Evolutionary conservation across 2,888 invertebrate genomes (phyloP).

Genomic region (Toxonevra muliebris): DNA sequence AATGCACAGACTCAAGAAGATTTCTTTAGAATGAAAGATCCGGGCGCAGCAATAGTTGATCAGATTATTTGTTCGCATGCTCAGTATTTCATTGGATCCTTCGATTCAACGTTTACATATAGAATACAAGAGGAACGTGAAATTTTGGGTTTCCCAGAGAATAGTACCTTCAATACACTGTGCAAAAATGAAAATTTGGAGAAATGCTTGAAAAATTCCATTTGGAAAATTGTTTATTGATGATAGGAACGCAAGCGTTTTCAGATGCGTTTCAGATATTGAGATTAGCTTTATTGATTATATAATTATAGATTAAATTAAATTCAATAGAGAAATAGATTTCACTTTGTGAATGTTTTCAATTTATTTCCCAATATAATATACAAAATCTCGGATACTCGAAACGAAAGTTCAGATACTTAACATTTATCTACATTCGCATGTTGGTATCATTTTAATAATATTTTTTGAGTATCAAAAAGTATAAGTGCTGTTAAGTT

Average conservation of each 20-base stretch:
- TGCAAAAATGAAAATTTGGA: constrained; percentile 69
- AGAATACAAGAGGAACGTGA: constrained; percentile 98
- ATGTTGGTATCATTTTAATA: too few species aligned
- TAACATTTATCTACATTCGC: too few species aligned
- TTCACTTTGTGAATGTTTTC: too few species aligned
- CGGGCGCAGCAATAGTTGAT: constrained; percentile 91
- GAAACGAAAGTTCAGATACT: too few species aligned
- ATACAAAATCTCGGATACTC: too few species aligned
- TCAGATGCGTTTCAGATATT: not conserved
- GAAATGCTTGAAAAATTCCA: constrained; percentile 77
- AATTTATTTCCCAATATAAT: too few species aligned
- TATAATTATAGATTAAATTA: too few species aligned
- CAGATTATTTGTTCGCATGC: constrained; percentile 94
- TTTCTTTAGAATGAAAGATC: constrained; percentile 70
- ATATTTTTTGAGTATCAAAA: too few species aligned
- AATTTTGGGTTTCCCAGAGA: constrained; percentile 84
- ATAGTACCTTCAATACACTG: constrained; percentile 85
- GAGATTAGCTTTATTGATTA: too few species aligned
- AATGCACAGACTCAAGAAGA: constrained; percentile 55
- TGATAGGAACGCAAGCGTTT: not conserved
- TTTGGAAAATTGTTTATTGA: constrained; percentile 72
- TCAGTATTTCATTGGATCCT: constrained; percentile 87
- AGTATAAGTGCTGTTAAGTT: too few species aligned
- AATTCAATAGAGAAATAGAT: too few species aligned
- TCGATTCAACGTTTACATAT: constrained; percentile 95